Evolutionary conservation across 2,888 invertebrate genomes (phyloP), one percentile per base, ranked within the genome.

Genomic region (Physocephala rufipes): DNA sequence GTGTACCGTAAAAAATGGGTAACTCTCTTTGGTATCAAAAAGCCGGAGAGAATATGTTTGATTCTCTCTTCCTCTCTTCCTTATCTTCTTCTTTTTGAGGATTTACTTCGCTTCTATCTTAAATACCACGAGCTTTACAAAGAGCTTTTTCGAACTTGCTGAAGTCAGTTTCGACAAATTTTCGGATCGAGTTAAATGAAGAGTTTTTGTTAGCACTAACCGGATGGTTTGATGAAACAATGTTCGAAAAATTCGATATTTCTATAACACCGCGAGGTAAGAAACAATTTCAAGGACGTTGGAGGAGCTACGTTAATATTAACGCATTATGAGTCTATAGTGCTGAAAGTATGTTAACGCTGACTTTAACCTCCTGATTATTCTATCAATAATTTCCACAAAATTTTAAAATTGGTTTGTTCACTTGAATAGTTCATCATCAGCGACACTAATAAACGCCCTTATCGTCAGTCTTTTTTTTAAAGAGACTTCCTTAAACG

Each of bases 121-220:
- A n/a, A n/a, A n/a, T n/a, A n/a, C n/a, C n/a, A n/a, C 5, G 26
- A 19, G 13, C 9, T 61, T 61, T 28, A 5, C 7, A 21, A 36
- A 53, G 19, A 66, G 66, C 66, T 66, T 66, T 66, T 66, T 66
- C 66, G 66, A 66, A 51, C 53, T 36, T 53, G 36, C n/a, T 9
- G 9, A 36, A 26, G 26, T 24, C 21, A 53, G 36, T 36, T 61
- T 61, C 43, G 36, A 43, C 61, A 24, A 47, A 3, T 63, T n/a
- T 63, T 16, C 45, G 49, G 19, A 15, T 4, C 12, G 49, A 49
- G n/a, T 49, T 19, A n/a, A 15, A 15, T 4, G 16, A 49, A 3
- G 49, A 49, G 49, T 49, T 19, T 49, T 19, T 15, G 15, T 49
- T 2, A 15, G 12, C 19, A 58, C 16, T 13, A 36, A 9, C 36